Conservation (phyloP, 2,113 vertebrate genomes). For the Mustela lutreola region DNA sequence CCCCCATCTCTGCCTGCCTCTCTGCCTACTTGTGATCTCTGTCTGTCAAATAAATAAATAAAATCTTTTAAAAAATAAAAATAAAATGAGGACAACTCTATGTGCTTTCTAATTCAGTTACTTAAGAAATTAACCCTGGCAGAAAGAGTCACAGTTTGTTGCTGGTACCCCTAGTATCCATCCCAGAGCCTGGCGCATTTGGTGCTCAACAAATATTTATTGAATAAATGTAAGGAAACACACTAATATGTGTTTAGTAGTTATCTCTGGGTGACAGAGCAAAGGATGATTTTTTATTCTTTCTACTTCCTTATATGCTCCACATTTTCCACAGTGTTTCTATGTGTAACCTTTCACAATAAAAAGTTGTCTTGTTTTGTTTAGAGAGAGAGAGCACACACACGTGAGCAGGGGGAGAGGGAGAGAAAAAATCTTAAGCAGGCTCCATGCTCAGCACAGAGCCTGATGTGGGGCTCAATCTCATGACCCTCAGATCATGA, state of each 20-base stretch:
- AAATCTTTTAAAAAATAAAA: too few relatives aligned
- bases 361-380: neutral
- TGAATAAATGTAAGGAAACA: conserved; percentile 3
- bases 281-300: neutral
- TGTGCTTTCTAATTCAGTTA: neutral
- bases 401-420: neutral
- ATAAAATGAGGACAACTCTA: neutral
- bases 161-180: neutral
- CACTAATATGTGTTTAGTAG: neutral
- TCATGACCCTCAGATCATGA: neutral
- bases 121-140: neutral
- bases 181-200: neutral
- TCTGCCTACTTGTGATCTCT: too few relatives aligned
- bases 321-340: neutral
- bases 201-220: neutral
- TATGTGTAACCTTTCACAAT: neutral
- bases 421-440: neutral
- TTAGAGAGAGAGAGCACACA: neutral
- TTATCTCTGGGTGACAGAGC: neutral
- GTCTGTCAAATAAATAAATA: too few relatives aligned
- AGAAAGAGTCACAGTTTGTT: neutral
- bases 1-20: too few relatives aligned
- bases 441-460: neutral
- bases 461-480: neutral
- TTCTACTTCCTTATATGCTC: neutral